Evolutionary conservation across 2,797 vertebrate species (phyloP).

Genomic region (Lutjanus argentimaculatus): DNA sequence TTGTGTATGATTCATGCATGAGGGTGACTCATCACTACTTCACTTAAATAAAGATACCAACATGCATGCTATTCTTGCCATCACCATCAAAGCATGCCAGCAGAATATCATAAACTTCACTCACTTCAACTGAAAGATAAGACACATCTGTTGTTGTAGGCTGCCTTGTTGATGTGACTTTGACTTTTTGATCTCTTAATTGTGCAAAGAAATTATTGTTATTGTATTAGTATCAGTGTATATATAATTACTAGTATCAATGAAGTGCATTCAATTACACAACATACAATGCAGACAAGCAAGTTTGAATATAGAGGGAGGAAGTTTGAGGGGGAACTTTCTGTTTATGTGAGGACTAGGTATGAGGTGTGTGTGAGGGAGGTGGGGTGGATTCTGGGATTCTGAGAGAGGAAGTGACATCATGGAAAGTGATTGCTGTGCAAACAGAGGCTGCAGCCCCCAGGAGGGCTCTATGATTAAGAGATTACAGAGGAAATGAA

Average conservation of each 20-base stretch:
- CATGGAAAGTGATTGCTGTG: constrained; percentile 78
- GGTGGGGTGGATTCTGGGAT: neutral
- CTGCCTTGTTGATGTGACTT: too few species aligned
- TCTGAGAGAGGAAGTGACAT: constrained; percentile 73
- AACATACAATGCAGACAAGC: neutral
- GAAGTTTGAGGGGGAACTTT: neutral
- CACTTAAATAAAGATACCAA: too few species aligned
- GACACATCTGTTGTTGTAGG: too few species aligned
- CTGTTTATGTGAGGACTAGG: constrained; percentile 7
- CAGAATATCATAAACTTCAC: too few species aligned
- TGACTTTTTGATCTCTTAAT: too few species aligned
- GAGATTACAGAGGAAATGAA: constrained; percentile 83
- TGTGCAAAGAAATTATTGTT: too few species aligned
- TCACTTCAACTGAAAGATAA: too few species aligned
- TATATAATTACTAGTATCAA: neutral
- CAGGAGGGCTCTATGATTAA: constrained; percentile 80
- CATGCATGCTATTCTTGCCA: too few species aligned
- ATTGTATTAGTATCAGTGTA: too few species aligned
- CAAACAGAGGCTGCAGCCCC: constrained; percentile 67
- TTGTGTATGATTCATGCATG: too few species aligned
- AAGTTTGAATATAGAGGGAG: neutral
- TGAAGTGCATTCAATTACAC: neutral
- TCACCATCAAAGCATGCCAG: too few species aligned
- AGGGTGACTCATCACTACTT: too few species aligned
- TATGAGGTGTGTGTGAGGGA: neutral